Percentiles rank a stretch among this genome's conserved stretches.
Conservation (phyloP, 2,888 invertebrate species). For the Lymantria dispar region DNA sequence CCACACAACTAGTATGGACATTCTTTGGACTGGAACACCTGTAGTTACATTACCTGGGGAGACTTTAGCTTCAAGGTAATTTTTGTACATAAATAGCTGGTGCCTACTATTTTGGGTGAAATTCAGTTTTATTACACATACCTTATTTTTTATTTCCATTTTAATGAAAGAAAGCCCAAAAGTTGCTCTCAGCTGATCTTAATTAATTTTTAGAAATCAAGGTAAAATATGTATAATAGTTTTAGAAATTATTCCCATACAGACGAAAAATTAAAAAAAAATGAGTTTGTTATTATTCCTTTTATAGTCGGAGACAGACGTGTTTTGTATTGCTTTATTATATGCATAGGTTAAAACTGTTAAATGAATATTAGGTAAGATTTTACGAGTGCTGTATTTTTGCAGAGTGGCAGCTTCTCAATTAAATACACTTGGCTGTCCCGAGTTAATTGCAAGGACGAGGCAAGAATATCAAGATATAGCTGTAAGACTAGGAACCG, state of each 20-base stretch:
- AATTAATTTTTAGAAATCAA: too few species aligned
- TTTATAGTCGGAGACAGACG: too few species aligned
- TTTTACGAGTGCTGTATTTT: not conserved
- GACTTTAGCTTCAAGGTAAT: constrained; percentile 88
- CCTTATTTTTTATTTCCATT: too few species aligned
- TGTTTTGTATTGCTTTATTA: too few species aligned
- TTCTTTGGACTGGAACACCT: constrained; percentile 99
- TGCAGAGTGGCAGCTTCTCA: constrained; percentile 98
- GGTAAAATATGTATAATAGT: too few species aligned
- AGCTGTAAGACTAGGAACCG: constrained; percentile 96
- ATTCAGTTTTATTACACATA: not conserved
- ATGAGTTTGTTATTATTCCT: too few species aligned
- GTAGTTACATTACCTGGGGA: constrained; percentile 97
- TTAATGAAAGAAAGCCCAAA: too few species aligned
- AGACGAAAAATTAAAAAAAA: too few species aligned
- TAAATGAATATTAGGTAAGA: not conserved
- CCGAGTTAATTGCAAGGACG: constrained; percentile 96
- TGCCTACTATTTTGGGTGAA: not conserved
- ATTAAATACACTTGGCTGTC: constrained; percentile 95
- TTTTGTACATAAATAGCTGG: not conserved
- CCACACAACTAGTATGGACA: constrained; percentile 99
- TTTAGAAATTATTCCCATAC: too few species aligned
- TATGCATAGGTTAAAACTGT: not conserved
- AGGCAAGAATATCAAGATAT: constrained; percentile 98
- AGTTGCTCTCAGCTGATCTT: too few species aligned